Base-by-base conservation (phyloP, 2,888 invertebrate species). In the Crioceris asparagi region DNA sequence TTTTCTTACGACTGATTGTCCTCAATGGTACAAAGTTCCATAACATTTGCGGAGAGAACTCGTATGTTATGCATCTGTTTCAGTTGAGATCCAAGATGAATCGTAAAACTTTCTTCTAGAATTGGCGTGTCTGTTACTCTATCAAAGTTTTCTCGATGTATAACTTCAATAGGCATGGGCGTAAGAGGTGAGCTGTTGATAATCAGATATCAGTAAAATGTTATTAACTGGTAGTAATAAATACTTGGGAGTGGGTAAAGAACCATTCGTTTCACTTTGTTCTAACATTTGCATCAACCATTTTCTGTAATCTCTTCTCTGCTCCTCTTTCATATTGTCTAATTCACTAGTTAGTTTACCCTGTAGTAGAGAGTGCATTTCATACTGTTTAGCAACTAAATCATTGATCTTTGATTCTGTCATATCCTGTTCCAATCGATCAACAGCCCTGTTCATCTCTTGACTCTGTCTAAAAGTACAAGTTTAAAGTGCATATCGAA, bases 31-130 rank as follows among this genome's bases (percentile, higher is more conserved):
- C 86, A 85, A 48, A 93, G 73, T 57, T 91, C 86, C 51, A 86
- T 74, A 10, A 85, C 76, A 65, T 88, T 80, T 14, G 84, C 82
- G 39, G 90, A 84, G 18, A 94, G 70, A 43, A 98, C 81, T 36
- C 97, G 74, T 44, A 97, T 83, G 64, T 98, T 98, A 65, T 98
- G 96, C 74, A 93, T 97, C 58, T 96, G 94, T 64, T 98, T 98
- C 62, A 97, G 75, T 67, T 98, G 98, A 3, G 94, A 92, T 33
- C 97, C 96, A 46, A 96, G 72, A 69, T 96, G 93, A 56, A 97
- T 94, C 14, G 96, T 97, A 64, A 96, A 97, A 65, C 92, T 93
- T 68, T 96, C 96, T 66, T 94, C 93, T 55, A 90, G 49, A 37
- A 59, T 53, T 29, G 59, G 58, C 29, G 32, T 41, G 49, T 53